Evolutionary conservation across 2,113 vertebrate genomes (phyloP).

Genomic region (Lates calcarifer): DNA sequence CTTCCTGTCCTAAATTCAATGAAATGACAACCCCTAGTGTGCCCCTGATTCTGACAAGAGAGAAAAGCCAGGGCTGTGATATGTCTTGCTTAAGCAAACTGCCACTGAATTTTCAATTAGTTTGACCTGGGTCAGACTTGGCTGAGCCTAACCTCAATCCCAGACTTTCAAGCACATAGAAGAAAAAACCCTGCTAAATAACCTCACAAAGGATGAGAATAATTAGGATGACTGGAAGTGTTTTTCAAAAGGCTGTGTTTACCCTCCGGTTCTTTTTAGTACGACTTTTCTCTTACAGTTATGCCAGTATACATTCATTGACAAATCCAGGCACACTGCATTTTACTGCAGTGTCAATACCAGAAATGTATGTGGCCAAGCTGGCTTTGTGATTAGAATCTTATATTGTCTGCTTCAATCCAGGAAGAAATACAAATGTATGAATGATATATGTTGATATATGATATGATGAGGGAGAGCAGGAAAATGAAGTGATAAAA

Average conservation of each 20-base stretch:
- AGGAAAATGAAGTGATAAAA: slow-evolving; percentile 22
- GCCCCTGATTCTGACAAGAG: slow-evolving; percentile 55
- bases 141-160: slow-evolving; percentile 47
- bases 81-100: slow-evolving; percentile 51
- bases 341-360: slow-evolving; percentile 44
- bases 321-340: slow-evolving; percentile 26
- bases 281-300: slow-evolving; percentile 22
- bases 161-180: slow-evolving; percentile 40
- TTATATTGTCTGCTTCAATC: slow-evolving; percentile 9
- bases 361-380: slow-evolving; percentile 35
- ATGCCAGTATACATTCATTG: slow-evolving; percentile 27
- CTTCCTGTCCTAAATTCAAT: slow-evolving; percentile 70
- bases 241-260: slow-evolving; percentile 41
- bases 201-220: slow-evolving; percentile 25
- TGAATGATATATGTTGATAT: not conserved
- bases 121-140: slow-evolving; percentile 60
- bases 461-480: not conserved
- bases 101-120: slow-evolving; percentile 42
- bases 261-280: slow-evolving; percentile 26
- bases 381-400: slow-evolving; percentile 23
- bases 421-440: slow-evolving; percentile 12
- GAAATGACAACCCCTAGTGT: slow-evolving; percentile 61
- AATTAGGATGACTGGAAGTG: slow-evolving; percentile 58
- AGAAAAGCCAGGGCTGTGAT: slow-evolving; percentile 43
- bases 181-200: slow-evolving; percentile 34